phyloP scores from a whole-genome alignment of 2,888 invertebrate genomes.

The Barypeithes pellucidus region DNA sequence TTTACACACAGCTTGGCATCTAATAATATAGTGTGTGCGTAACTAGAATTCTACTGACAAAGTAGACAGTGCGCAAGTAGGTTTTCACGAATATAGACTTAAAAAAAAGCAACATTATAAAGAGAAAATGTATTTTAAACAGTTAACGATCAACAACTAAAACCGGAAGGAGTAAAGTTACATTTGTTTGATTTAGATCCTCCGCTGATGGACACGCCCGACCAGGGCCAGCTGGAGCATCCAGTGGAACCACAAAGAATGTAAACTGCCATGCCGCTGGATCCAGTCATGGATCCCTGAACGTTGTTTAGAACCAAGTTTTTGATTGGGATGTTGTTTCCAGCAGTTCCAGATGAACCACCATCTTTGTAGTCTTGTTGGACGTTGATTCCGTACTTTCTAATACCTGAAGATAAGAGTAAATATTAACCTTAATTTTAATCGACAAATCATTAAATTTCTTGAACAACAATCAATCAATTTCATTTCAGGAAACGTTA shows the following conservation, averaged over 20 bases:
- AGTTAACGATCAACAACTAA: slow-evolving; percentile 34
- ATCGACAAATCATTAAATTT: too few species aligned
- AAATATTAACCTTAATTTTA: not conserved
- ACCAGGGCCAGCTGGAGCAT: slow-evolving; percentile 55
- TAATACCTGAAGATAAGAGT: slow-evolving; percentile 46
- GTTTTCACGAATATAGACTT: too few species aligned
- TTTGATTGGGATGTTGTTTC: slow-evolving; percentile 55
- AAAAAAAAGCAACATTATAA: too few species aligned
- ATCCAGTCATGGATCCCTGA: slow-evolving; percentile 51
- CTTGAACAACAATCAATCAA: too few species aligned
- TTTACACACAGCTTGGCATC: too few species aligned
- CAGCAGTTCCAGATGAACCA: slow-evolving; percentile 47
- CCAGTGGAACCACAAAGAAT: slow-evolving; percentile 54
- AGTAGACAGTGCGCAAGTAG: too few species aligned
- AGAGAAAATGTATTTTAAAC: too few species aligned
- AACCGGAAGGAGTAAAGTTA: slow-evolving; percentile 54
- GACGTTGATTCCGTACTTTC: slow-evolving; percentile 55
- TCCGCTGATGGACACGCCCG: slow-evolving; percentile 49
- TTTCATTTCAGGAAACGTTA: too few species aligned
- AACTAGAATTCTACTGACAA: too few species aligned
- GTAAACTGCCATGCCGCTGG: slow-evolving; percentile 51
- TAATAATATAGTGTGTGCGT: too few species aligned
- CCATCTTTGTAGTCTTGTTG: slow-evolving; percentile 56
- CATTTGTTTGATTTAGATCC: slow-evolving; percentile 50
- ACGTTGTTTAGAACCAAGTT: slow-evolving; percentile 46